Conservation (phyloP, 2,113 vertebrate genomes). For the Ailurus styani region DNA sequence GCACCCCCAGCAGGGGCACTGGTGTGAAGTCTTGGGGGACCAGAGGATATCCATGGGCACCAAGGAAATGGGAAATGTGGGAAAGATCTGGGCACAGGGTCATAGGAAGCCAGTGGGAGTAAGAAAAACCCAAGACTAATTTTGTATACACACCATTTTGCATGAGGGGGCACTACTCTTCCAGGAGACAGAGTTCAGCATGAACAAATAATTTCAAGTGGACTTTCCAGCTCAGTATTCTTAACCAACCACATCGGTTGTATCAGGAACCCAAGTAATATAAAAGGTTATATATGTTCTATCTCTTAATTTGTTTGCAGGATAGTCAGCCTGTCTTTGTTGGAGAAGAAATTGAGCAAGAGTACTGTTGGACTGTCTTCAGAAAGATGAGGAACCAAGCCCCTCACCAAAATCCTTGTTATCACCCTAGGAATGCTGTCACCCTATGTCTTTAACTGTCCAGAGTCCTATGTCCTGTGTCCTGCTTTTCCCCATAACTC, state of each 20-base stretch:
- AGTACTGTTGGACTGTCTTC: background rate
- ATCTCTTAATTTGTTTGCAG: background rate
- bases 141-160: background rate
- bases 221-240: background rate
- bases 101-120: background rate
- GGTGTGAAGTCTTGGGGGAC: background rate
- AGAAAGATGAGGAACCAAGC: background rate
- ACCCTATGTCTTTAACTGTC: background rate
- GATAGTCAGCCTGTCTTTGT: slow-evolving; percentile 46
- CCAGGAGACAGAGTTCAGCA: background rate
- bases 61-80: background rate
- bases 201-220: background rate
- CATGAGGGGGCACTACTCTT: background rate
- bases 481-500: background rate
- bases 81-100: background rate
- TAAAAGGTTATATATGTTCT: background rate
- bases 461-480: background rate
- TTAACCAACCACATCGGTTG: background rate
- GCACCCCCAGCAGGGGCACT: background rate
- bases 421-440: background rate
- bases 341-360: slow-evolving; percentile 14
- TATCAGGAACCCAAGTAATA: slow-evolving; percentile 5
- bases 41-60: background rate
- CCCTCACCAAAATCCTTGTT: background rate
- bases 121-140: background rate